These are phyloP conservation scores for Leucopsar rothschildi DNA, from an alignment of 2,113 vertebrate species.

Conservation along the genomic window DNA sequence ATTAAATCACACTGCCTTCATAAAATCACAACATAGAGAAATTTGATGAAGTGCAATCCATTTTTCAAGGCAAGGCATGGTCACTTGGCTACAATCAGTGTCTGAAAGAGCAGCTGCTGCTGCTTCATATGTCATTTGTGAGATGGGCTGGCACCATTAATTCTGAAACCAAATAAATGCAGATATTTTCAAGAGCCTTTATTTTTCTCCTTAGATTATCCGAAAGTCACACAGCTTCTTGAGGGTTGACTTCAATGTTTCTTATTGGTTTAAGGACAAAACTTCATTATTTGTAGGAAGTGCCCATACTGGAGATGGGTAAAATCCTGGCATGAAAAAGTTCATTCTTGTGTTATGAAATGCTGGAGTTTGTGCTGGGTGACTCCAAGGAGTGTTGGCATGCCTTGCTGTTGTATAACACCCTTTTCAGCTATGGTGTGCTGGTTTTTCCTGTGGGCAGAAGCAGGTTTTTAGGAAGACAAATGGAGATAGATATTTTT, in stretches of 20 bases:
- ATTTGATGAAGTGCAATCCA: neutral
- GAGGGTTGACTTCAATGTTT: neutral
- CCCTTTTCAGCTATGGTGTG: accelerated
- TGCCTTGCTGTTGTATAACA: accelerated
- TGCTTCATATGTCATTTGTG: neutral
- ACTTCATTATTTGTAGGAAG: neutral
- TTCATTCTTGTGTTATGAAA: neutral
- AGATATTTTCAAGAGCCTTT: neutral
- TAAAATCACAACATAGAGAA: neutral
- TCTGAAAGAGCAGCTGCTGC: neutral
- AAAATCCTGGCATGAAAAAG: neutral
- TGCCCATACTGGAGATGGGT: neutral
- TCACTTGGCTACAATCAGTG: neutral
- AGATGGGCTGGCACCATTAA: neutral
- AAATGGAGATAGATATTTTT: neutral
- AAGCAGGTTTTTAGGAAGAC: neutral
- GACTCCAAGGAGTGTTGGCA: neutral
- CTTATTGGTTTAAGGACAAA: neutral
- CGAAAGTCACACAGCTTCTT: neutral
- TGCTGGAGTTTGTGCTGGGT: neutral
- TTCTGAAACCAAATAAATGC: neutral
- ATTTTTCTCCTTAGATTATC: neutral
- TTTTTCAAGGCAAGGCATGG: neutral
- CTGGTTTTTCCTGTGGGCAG: neutral
- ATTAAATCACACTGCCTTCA: neutral